These are phyloP conservation scores for Agrotis clavis DNA, from an alignment of 2,888 invertebrate species.

Conservation along the genomic window DNA sequence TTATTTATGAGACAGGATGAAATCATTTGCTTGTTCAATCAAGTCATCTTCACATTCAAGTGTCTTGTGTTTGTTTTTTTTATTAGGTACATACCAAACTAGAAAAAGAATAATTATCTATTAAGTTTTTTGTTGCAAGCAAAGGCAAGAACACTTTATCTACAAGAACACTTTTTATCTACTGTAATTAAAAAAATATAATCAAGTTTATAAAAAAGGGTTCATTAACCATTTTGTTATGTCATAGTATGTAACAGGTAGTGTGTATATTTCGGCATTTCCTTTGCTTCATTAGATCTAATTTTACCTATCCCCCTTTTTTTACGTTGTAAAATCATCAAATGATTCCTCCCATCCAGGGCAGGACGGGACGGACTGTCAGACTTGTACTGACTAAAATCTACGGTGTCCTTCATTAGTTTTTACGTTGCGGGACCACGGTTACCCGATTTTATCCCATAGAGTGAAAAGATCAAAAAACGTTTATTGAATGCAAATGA, in stretches of 20 bases:
- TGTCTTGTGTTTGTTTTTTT: conserved; percentile 25
- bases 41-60: conserved; percentile 20
- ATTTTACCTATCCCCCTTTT: not conserved
- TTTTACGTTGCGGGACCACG: no score
- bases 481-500: no score
- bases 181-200: conserved; percentile 19
- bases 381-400: no score
- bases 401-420: no score
- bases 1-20: conserved; percentile 22
- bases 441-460: no score
- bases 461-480: no score
- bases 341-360: no score
- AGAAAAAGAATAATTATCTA: conserved; percentile 23
- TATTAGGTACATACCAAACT: conserved; percentile 11
- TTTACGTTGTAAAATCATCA: no score
- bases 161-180: no score
- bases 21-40: conserved; percentile 30
- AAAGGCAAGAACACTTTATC: conserved; percentile 7
- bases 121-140: conserved; percentile 35
- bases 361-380: no score
- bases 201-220: conserved; percentile 34
- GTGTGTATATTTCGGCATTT: not conserved
- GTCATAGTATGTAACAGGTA: conserved; percentile 4
- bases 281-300: not conserved
- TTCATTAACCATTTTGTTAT: conserved; percentile 44